phyloP scores from a whole-genome alignment of 2,113 vertebrate species.

The Pedetes capensis region DNA sequence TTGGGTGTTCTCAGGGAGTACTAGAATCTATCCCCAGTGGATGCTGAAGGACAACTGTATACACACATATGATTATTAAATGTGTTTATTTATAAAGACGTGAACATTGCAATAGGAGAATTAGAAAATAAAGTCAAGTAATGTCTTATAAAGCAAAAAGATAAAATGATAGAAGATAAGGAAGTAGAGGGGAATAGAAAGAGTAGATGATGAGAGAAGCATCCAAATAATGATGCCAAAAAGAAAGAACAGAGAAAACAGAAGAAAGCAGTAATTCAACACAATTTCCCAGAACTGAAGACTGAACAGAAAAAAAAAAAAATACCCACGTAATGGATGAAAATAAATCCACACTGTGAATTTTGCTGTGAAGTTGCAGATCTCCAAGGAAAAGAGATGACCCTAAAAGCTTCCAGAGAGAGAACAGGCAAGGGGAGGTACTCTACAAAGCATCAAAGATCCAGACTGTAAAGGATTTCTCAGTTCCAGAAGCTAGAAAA shows the following conservation, averaged over 20 bases:
- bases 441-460: background rate
- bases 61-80: rapidly evolving
- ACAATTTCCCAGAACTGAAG: background rate
- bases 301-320: background rate
- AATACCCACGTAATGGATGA: slow-evolving; percentile 27
- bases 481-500: background rate
- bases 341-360: slow-evolving; percentile 21
- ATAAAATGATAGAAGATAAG: background rate
- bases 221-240: background rate
- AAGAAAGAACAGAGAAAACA: slow-evolving; percentile 9
- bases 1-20: background rate
- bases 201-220: background rate
- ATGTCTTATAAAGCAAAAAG: background rate
- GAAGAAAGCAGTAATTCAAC: slow-evolving; percentile 1
- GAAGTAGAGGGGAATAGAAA: background rate
- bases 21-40: background rate
- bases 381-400: background rate
- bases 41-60: background rate
- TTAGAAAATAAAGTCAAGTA: background rate
- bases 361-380: slow-evolving; percentile 32
- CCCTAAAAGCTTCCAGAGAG: background rate
- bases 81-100: background rate
- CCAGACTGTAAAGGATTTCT: background rate
- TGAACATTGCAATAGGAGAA: background rate
- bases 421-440: background rate